These are phyloP conservation scores for Acropternis orthonyx DNA, from an alignment of 2,797 vertebrate species.

Conservation along the genomic window DNA sequence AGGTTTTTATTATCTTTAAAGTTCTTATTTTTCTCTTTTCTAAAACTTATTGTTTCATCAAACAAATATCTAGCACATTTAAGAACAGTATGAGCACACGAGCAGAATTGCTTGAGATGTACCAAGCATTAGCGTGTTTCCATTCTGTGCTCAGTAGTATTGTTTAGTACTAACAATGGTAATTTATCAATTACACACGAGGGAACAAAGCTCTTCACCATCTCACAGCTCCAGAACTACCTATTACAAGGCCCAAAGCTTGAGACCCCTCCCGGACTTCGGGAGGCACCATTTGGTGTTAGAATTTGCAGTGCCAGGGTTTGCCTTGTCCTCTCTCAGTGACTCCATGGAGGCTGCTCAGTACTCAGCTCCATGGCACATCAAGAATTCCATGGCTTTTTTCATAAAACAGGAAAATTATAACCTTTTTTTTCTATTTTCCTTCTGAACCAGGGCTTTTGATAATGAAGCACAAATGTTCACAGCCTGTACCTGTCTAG, in stretches of 20 bases:
- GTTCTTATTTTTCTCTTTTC: slow-evolving; percentile 76
- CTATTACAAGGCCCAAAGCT: background rate
- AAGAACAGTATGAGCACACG: slow-evolving; percentile 59
- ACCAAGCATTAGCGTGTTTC: slow-evolving; percentile 59
- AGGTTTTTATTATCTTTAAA: slow-evolving; percentile 78
- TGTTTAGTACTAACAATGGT: slow-evolving; percentile 50
- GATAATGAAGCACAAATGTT: background rate
- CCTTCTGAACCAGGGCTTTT: background rate
- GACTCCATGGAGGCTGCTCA: background rate
- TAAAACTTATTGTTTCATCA: slow-evolving; percentile 77
- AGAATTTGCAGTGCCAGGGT: background rate
- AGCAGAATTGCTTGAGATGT: slow-evolving; percentile 62
- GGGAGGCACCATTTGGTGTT: rapidly evolving
- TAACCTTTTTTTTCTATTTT: background rate
- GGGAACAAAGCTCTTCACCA: slow-evolving; percentile 4
- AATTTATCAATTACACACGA: slow-evolving; percentile 53
- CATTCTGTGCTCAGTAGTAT: slow-evolving; percentile 55
- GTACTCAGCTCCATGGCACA: background rate
- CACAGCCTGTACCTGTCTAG: background rate
- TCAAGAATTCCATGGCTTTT: background rate
- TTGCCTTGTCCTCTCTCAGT: background rate
- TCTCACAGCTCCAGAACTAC: slow-evolving; percentile 6
- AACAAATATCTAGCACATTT: slow-evolving; percentile 75
- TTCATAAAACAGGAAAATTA: background rate
- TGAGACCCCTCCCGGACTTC: background rate